Percentiles rank a stretch among this genome's conserved stretches.
phyloP scores from a whole-genome alignment of 92 coral and sea anemone genomes.

The Blastomussa wellsi region DNA sequence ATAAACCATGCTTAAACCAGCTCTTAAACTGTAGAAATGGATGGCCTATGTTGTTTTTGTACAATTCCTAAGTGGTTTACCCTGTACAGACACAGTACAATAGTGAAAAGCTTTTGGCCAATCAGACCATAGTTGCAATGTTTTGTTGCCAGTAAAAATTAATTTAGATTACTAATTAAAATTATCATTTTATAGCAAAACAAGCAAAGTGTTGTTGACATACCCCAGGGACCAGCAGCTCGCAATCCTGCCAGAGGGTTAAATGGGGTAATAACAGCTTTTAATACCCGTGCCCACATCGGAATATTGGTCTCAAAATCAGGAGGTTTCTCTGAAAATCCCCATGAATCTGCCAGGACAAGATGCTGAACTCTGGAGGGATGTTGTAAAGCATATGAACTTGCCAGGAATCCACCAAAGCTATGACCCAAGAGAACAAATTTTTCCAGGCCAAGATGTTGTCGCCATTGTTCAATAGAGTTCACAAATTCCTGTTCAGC shows the following conservation, averaged over 20 bases:
- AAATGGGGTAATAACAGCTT: conserved; percentile 73
- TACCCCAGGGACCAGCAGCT: conserved; percentile 98
- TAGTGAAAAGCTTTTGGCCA: background rate
- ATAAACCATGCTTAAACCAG: background rate
- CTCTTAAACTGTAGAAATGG: too few relatives aligned
- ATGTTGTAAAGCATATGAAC: conserved; percentile 81
- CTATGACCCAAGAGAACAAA: conserved; percentile 93
- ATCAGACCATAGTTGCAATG: background rate
- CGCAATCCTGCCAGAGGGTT: conserved; percentile 91
- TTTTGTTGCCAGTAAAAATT: background rate
- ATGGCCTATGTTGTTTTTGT: background rate
- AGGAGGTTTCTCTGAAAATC: conserved; percentile 79
- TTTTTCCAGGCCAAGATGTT: conserved; percentile 81
- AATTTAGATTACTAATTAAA: background rate
- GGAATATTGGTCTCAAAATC: conserved; percentile 77
- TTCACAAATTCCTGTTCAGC: conserved; percentile 84
- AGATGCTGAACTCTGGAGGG: conserved; percentile 85
- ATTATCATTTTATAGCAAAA: background rate
- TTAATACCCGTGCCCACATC: conserved; percentile 84
- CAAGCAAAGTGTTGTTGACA: conserved; percentile 1
- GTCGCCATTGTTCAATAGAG: conserved; percentile 83
- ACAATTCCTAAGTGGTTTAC: background rate
- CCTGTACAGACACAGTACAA: background rate
- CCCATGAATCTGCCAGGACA: conserved; percentile 94
- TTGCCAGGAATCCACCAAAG: conserved; percentile 90